Evolutionary conservation across 35 echinoderm and acorn worm species (phyloP), one percentile per base, ranked within the genome.

Genomic region (Lytechinus variegatus): DNA sequence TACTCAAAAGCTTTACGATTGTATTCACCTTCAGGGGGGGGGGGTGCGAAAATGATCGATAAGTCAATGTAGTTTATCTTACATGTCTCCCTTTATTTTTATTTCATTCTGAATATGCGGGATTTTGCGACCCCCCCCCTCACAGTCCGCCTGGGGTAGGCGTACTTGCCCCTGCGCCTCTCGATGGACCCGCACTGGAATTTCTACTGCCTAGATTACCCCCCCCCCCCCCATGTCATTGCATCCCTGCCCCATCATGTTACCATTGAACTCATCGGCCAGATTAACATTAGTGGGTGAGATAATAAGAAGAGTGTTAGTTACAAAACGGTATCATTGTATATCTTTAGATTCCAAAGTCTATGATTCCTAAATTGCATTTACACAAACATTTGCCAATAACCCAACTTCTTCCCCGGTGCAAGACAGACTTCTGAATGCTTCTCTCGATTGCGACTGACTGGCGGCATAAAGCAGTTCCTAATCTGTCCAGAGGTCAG

Each of bases 381-480:
- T 60, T 12, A 10, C 57, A 79, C 66, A 79, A 79, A 79, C 66
- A 79, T 79, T 79, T 19, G 1, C 4, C 66, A 16, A 8, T 10
- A 57, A 58, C 9, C 13, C 56, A 79, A 79, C 66, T 79, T 79
- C 66, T 71, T 71, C 4, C 14, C 5, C 24, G 61, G 61, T 71
- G 61, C 61, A 71, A 71, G 61, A 24, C 61, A 16, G 13, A 71
- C 61, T 71, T 16, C 61, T 79, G 12, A n/a, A 79, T 79, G 14
- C n/a, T 13, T 71, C 16, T 6, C 4, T 3, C 16, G 33, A 44
- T 44, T 24, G 66, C 66, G 66, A 16, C 66, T 24, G 66, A 24
- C 21, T 79, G 66, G 66, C 66, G 66, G 66, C 66, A 79, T 79
- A 79, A 79, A 79, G 66, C 66, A 79, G 66, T 79, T 79, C 66